Evolutionary conservation across 2,113 vertebrate genomes (phyloP), one percentile per base, ranked within the genome.

Genomic region (Pluvianellus socialis): DNA sequence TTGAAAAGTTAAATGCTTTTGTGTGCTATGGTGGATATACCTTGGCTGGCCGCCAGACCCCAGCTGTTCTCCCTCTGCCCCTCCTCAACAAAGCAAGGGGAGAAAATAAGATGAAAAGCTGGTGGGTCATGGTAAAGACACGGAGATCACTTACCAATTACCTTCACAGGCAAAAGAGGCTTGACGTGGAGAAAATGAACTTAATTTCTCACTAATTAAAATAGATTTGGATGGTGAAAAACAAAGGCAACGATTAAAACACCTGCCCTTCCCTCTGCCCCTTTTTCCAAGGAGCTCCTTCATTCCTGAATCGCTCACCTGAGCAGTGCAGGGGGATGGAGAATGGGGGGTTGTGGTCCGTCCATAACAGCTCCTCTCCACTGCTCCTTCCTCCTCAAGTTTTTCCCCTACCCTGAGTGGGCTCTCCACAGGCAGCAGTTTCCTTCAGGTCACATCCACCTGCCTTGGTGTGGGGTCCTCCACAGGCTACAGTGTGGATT

Each of bases 21-120:
- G 40, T 73, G 3, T 66, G 21, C 40, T 28, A 18, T 40, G 2
- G 7, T 76, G 26, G 5, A n/a, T 50, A 52, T 45, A 72, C 19
- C n/a, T 55, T 71, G 23, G 7, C 24, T 83, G 44, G 14, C 24
- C 63, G 13, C 6, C 26, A 63, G 38, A 45, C 5, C 12, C 3
- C 22, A 77, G 3, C 2, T 0, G 0, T 67, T 75, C 5, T 59
- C 14, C 66, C 9, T n/a, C 14, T 58, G 14, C 4, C 0, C 4
- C 26, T 74, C 28, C 16, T 72, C 18, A 68, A 18, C 5, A 61
- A 33, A 22, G 5, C 4, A 13, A 40, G 6, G 6, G 12, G 5
- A 85, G 20, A 85, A 80, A 81, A 49, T 33, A 63, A 50, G 16
- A n/a, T 22, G 9, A 55, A 88, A 75, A 63, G 2, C 24, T 55